Conservation (phyloP, 2,888 invertebrate species). For the Falcaria lacertinaria region DNA sequence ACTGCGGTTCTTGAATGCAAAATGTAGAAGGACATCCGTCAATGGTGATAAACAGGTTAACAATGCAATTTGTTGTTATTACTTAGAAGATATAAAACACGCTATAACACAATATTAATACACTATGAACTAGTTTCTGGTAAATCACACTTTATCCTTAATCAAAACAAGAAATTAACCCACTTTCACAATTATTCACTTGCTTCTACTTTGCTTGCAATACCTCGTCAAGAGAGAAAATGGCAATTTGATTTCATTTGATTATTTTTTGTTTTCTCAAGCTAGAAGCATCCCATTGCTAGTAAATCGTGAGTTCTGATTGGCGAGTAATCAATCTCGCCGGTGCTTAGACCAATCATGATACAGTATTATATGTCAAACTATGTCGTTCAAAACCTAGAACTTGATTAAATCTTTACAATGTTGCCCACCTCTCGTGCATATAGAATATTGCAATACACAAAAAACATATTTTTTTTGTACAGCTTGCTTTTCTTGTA, state of each 20-base stretch:
- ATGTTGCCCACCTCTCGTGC: too few relatives aligned
- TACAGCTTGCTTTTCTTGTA: too few relatives aligned
- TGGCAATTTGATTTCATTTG: slow-evolving; percentile 55
- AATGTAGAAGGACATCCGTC: slow-evolving; percentile 77
- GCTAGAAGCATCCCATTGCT: slow-evolving; percentile 3
- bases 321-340: slow-evolving; percentile 3
- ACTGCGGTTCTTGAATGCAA: slow-evolving; percentile 66
- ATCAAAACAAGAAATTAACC: slow-evolving; percentile 27
- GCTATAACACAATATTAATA: slow-evolving; percentile 11
- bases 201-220: slow-evolving; percentile 37
- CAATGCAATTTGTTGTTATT: slow-evolving; percentile 54
- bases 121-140: slow-evolving; percentile 9
- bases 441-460: too few relatives aligned
- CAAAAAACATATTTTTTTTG: too few relatives aligned
- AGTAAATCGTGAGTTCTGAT: slow-evolving; percentile 1
- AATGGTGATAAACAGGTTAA: slow-evolving; percentile 75
- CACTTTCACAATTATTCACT: slow-evolving; percentile 28
- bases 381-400: background rate
- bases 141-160: slow-evolving; percentile 28
- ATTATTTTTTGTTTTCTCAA: slow-evolving; percentile 25
- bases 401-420: background rate
- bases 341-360: slow-evolving; percentile 7
- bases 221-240: slow-evolving; percentile 40
- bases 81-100: slow-evolving; percentile 15
- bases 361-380: background rate